Evolutionary conservation across 2,888 invertebrate species (phyloP), one percentile per base, ranked within the genome.

Genomic region (Acronicta alni): DNA sequence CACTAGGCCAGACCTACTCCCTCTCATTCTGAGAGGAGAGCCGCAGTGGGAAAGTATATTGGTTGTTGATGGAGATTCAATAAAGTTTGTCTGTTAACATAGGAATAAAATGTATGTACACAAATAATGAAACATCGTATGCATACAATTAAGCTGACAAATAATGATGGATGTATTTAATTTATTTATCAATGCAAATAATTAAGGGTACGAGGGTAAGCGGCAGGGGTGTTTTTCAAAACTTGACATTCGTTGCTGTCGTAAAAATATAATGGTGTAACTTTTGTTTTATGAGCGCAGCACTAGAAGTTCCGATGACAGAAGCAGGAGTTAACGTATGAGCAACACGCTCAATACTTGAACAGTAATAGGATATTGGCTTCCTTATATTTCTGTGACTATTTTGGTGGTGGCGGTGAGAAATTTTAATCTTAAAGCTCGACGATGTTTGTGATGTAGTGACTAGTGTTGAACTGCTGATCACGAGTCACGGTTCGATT

Each of bases 201-300:
- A 72, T 63, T 69, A 72, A 67, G 72, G 70, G 67, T 60, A 72
- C 49, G 69, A 65, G 67, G 62, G 74, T 54, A 67, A 72, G 70
- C 72, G 78, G 73, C 79, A 76, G 82, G 81, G 79, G 79, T 80
- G 81, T 86, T 84, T 90, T 89, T 86, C 84, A 84, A 89, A 91
- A 90, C 85, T 91, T 91, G 88, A 90, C 91, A 91, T 91, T 92
- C 89, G 91, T 88, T 89, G 83, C 84, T 84, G 86, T 89, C 90
- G 88, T 92, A 91, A 93, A 92, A 92, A 90, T 89, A 89, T 92
- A 91, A 92, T 88, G 87, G 85, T 86, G 85, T 87, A 90, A 91
- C 87, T 92, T 92, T 87, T 89, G 87, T 89, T 91, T 92, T 92
- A 92, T 86, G 91, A 89, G 82, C 84, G 80, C 91, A 89, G 82